Conservation (phyloP, 2,797 vertebrate species). For the Lates japonicus region DNA sequence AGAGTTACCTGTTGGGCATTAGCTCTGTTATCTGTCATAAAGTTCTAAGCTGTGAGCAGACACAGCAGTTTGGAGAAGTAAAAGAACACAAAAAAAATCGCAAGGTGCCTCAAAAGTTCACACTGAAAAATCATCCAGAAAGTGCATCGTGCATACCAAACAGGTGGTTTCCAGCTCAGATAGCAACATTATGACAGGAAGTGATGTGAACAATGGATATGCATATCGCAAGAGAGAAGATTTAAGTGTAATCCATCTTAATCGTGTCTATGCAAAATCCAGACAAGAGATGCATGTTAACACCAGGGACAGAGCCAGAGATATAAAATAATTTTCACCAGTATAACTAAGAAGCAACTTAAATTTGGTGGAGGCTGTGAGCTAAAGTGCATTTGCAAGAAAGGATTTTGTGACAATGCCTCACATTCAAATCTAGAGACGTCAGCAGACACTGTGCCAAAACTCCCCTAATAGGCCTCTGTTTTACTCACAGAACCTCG, state of each 20-base stretch:
- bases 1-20: background rate
- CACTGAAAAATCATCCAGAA: conserved; percentile 6
- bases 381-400: conserved; percentile 10
- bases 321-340: conserved; percentile 36
- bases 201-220: conserved; percentile 37
- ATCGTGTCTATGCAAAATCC: conserved; percentile 38
- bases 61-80: conserved; percentile 2
- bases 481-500: conserved; percentile 7
- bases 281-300: conserved; percentile 47
- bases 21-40: background rate
- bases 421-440: conserved; percentile 19
- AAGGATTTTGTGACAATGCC: conserved; percentile 21
- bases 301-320: conserved; percentile 22
- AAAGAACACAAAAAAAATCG: background rate
- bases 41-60: background rate
- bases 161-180: conserved; percentile 19
- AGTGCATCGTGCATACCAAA: background rate
- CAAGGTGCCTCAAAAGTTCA: background rate
- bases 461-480: background rate
- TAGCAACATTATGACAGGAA: conserved; percentile 15
- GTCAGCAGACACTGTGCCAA: conserved; percentile 37
- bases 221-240: conserved; percentile 30
- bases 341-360: conserved; percentile 19
- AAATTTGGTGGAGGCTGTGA: conserved; percentile 11
- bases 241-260: conserved; percentile 59